These are phyloP conservation scores for fruit fly (Drosophila melanogaster) DNA, from an alignment of 1,140 invertebrate species.

Conservation along the genomic window Release_6_plus_ISO1_MT NT_037436.4:2617001-2617500, in stretches of 20 bases:
- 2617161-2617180: not conserved
- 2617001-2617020: slow-evolving; percentile 38
- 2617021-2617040: slow-evolving; percentile 41
- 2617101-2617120: not conserved
- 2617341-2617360: slow-evolving; percentile 59
- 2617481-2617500: slow-evolving; percentile 69
- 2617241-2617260: not conserved
- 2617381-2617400: slow-evolving; percentile 63
- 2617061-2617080: slow-evolving; percentile 17
- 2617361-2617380: slow-evolving; percentile 63
- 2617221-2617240: too few species aligned
- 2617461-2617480: slow-evolving; percentile 52
- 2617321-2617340: slow-evolving; percentile 51
- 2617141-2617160: not conserved
- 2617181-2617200: too few species aligned
- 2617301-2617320: slow-evolving; percentile 5
- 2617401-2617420: slow-evolving; percentile 50
- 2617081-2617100: slow-evolving; percentile 2
- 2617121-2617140: not conserved
- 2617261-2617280: not conserved
- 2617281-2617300: not conserved
- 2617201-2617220: too few species aligned
- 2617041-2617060: slow-evolving; percentile 23
- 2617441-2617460: slow-evolving; percentile 1
- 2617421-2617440: slow-evolving; percentile 19